A percentile compares a stretch with the other conserved stretches of the same genome.
phyloP scores from a whole-genome alignment of 2,113 vertebrate species.

The human (Homo sapiens) region GRCh38 chr2:97990501-97991000 shows the following conservation, averaged over 20 bases:
- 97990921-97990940: background rate
- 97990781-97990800: background rate
- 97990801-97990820: background rate
- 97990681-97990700: background rate
- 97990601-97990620: background rate
- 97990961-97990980: background rate
- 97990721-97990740: background rate
- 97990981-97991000: background rate
- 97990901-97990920: background rate
- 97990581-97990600: conserved; percentile 30
- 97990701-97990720: background rate
- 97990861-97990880: background rate
- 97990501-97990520: background rate
- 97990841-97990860: conserved; percentile 7
- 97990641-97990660: conserved; percentile 40
- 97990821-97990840: background rate
- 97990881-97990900: background rate
- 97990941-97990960: background rate
- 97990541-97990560: background rate
- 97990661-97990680: background rate
- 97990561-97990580: background rate
- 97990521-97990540: background rate
- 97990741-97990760: background rate
- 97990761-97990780: background rate
- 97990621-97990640: background rate